These are phyloP conservation scores for Ceratosolen solmsi DNA, from an alignment of 1,140 invertebrate species.

Conservation along the genomic window DNA sequence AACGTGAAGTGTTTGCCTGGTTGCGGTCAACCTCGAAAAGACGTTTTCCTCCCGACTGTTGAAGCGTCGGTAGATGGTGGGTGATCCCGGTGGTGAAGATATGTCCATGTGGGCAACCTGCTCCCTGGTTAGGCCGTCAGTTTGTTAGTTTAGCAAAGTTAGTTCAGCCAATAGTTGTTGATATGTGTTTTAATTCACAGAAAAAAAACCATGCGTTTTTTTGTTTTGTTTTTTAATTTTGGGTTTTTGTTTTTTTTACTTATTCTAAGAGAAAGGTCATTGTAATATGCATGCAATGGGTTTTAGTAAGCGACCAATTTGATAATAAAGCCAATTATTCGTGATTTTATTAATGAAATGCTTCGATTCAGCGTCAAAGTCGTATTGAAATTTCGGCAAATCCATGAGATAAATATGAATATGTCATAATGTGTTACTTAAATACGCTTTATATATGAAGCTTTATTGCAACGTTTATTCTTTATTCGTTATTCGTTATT, in stretches of 20 bases:
- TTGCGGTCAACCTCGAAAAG: conserved; percentile 85
- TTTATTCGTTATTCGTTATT: conserved; percentile 33
- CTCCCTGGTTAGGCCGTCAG: conserved; percentile 71
- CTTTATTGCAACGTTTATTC: no score
- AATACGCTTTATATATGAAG: no score
- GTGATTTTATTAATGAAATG: background rate
- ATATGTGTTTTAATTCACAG: conserved; percentile 8
- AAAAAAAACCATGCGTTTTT: conserved; percentile 15
- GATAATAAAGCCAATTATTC: conserved; percentile 24
- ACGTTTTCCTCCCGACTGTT: conserved; percentile 84
- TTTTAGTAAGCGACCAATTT: conserved; percentile 14
- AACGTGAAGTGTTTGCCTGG: conserved; percentile 69
- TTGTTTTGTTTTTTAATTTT: no score
- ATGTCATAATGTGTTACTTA: no score
- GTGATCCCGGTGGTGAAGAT: conserved; percentile 79
- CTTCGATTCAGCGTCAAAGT: background rate
- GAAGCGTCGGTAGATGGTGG: conserved; percentile 77
- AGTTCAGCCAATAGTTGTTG: conserved; percentile 20
- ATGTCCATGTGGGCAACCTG: conserved; percentile 74
- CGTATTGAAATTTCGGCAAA: no score
- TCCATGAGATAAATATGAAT: no score
- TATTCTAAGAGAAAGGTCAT: background rate
- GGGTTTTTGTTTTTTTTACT: no score
- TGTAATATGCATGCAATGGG: conserved; percentile 17
- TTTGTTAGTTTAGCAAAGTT: conserved; percentile 69